Conservation (phyloP, 2,888 invertebrate species). For the Thelaira solivaga region DNA sequence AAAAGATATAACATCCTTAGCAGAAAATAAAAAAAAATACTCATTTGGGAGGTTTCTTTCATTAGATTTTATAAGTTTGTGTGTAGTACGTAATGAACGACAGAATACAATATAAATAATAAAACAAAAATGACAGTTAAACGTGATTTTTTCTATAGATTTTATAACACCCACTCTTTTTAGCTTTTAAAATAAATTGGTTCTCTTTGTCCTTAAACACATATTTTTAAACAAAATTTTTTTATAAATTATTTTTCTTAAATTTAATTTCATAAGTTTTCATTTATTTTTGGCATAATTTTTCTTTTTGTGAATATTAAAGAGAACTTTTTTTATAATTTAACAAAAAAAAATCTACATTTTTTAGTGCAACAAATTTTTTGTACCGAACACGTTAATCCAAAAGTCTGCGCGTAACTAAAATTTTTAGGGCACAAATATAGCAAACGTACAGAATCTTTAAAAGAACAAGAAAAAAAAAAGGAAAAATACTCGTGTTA, state of each 20-base stretch:
- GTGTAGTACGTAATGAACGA: slow-evolving; percentile 9
- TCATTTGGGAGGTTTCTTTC: slow-evolving; percentile 61
- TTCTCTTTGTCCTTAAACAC: not conserved
- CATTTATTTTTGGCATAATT: slow-evolving; percentile 13
- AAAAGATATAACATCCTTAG: slow-evolving; percentile 23
- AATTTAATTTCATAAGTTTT: not conserved
- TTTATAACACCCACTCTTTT: slow-evolving; percentile 52
- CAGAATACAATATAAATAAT: slow-evolving; percentile 5
- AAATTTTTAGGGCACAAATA: slow-evolving; percentile 46
- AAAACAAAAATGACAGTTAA: slow-evolving; percentile 35
- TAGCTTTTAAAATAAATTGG: not conserved
- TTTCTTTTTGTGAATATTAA: slow-evolving; percentile 10
- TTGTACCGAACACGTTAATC: slow-evolving; percentile 53
- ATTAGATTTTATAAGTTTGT: slow-evolving; percentile 27
- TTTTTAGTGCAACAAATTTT: not conserved
- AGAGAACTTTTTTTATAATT: slow-evolving; percentile 21
- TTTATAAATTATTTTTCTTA: not conserved
- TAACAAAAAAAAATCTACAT: not conserved
- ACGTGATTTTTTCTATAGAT: slow-evolving; percentile 37
- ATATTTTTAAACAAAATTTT: not conserved
- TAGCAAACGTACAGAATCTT: slow-evolving; percentile 35
- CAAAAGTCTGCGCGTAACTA: slow-evolving; percentile 62
- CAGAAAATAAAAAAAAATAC: too few species aligned
- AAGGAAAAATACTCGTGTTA: slow-evolving; percentile 18
- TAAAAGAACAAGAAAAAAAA: not conserved